Evolutionary conservation across 2,113 vertebrate species (phyloP).

Genomic region (Agelaius tricolor): DNA sequence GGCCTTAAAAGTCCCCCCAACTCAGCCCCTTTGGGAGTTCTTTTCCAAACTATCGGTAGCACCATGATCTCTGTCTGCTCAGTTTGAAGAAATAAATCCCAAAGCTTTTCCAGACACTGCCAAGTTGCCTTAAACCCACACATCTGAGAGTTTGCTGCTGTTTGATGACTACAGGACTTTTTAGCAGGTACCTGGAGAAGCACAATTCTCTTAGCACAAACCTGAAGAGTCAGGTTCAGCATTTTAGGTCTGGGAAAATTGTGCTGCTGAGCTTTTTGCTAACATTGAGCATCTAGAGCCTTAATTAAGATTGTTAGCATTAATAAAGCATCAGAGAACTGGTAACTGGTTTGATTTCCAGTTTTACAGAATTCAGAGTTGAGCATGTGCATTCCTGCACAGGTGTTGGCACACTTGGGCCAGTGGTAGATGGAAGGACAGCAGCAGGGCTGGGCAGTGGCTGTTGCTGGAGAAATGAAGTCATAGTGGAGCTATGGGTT

Average conservation of each 20-base stretch:
- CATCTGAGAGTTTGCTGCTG: neutral
- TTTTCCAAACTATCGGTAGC: neutral
- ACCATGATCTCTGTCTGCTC: neutral
- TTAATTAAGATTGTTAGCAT: neutral
- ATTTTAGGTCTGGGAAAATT: neutral
- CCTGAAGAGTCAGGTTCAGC: neutral
- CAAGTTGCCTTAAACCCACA: neutral
- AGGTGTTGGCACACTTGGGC: neutral
- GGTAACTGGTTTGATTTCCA: neutral
- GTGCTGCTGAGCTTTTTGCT: neutral
- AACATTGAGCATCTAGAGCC: neutral
- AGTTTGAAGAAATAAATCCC: neutral
- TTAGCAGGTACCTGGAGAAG: neutral
- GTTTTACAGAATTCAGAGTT: neutral
- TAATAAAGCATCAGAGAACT: neutral
- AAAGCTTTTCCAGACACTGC: neutral
- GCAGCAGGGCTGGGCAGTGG: neutral
- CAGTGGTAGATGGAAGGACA: neutral
- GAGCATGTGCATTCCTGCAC: accelerated
- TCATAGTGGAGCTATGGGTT: neutral
- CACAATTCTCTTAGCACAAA: neutral
- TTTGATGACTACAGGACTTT: neutral
- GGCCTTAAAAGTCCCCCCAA: neutral
- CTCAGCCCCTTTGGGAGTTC: neutral
- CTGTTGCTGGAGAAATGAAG: neutral